Evolutionary conservation across 2,888 invertebrate species (phyloP), one percentile per base, ranked within the genome.

Genomic region (Gnatocerus cornutus): DNA sequence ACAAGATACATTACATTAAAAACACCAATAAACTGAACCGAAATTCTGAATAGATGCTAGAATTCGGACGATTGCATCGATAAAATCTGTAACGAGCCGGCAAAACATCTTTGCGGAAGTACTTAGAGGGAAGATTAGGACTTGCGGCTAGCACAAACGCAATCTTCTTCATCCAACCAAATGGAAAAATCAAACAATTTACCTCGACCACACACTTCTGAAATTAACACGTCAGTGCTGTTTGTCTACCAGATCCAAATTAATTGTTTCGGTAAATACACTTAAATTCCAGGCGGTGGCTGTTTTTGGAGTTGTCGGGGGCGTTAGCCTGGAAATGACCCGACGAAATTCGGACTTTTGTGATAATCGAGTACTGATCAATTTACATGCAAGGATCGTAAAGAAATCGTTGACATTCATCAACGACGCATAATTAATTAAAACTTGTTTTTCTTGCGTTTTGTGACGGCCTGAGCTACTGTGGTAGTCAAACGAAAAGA

Each of bases 231-330:
- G 45, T 70, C 30, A 55, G 14, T 33, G 13, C 6, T 58, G 53
- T 46, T 46, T 33, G 43, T 30, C 46, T 30, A 16, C 33, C 30
- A 59, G 37, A 66, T 65, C 59, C 59, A 69, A 65, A 69, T 65
- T 66, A 67, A 70, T 66, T 67, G 41, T 41, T 66, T 70, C 16
- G 3, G 70, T 56, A 66, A 70, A 70, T 62, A 70, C 62, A 62
- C 50, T 62, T 61, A 62, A 66, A 70, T 66, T 70, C 55, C 50
- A 29, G 41, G 46, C 6, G 21, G 46, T 21, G 46, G 21, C 46
- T 21, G 46, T 39, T 14, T 21, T 33, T 13, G 55, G 16, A 39
- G 21, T 21, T 10, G 43, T 43, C 14, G 48, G 27, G 27, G 48
- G 16, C 48, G 16, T 10, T 27, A 14, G 48, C 14, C 48, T 13